A percentile compares a stretch with the other conserved stretches of the same genome.
Conservation (phyloP, 2,797 vertebrate genomes). For the Austrolebias charrua region DNA sequence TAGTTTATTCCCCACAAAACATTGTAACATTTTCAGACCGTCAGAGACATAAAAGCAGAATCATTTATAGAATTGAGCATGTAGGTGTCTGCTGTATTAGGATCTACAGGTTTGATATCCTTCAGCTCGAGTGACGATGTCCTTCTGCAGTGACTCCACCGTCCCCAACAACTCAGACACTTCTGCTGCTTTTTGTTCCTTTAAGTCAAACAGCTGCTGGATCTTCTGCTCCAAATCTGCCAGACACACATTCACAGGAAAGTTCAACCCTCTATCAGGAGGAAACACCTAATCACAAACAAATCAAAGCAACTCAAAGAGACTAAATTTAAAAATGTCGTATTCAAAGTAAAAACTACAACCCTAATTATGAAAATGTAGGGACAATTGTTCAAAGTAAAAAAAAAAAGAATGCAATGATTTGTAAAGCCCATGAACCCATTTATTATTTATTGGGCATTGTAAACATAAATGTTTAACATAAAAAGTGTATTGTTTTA, state of each 20-base stretch:
- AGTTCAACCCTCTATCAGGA: not conserved
- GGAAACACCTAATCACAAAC: not conserved
- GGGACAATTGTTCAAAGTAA: no score
- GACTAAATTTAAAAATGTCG: not conserved
- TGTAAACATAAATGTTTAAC: no score
- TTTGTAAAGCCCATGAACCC: no score
- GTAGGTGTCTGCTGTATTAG: constrained; percentile 4
- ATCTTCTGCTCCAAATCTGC: constrained; percentile 87
- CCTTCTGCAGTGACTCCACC: constrained; percentile 75
- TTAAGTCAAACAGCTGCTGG: constrained; percentile 71
- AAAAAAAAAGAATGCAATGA: no score
- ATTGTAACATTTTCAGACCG: no score
- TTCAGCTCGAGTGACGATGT: constrained; percentile 73
- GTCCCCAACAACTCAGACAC: constrained; percentile 73
- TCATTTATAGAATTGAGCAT: not conserved
- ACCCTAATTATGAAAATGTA: no score
- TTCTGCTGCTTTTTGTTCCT: constrained; percentile 78
- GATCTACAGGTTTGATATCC: constrained; percentile 44
- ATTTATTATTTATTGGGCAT: no score
- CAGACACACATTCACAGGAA: constrained; percentile 24
- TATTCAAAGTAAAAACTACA: not conserved
- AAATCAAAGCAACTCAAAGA: not conserved
- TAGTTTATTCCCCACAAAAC: no score
- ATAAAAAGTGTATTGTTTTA: no score
- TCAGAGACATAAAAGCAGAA: not conserved